Evolutionary conservation across 2,797 vertebrate species (phyloP).

Genomic region (Phrynocephalus guinanensis): DNA sequence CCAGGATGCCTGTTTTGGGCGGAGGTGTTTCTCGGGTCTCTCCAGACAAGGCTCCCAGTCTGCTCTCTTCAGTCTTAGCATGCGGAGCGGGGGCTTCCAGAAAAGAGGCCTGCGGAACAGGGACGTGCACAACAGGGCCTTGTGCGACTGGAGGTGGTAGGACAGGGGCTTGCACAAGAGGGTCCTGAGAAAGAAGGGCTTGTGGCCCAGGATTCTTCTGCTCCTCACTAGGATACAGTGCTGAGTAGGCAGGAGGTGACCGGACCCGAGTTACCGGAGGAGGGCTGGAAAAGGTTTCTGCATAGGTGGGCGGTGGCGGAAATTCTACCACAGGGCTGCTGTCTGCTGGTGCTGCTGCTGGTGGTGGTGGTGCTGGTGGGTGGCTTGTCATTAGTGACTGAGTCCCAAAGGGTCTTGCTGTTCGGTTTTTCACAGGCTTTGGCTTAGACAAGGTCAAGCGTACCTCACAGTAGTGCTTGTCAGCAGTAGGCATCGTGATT

Average conservation of each 20-base stretch:
- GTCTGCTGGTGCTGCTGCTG: conserved; percentile 51
- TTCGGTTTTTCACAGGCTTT: conserved; percentile 86
- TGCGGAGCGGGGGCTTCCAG: conserved; percentile 71
- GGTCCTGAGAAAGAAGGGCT: conserved; percentile 11
- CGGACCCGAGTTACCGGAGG: conserved; percentile 77
- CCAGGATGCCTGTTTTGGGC: conserved; percentile 90
- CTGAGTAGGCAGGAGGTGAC: conserved; percentile 79
- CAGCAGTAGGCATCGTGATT: background rate
- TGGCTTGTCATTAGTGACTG: conserved; percentile 33
- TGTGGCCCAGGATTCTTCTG: conserved; percentile 78
- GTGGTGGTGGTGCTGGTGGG: conserved; percentile 55
- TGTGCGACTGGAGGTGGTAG: conserved; percentile 76
- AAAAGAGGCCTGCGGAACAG: conserved; percentile 68
- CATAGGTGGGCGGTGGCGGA: conserved; percentile 84
- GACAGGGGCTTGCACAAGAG: conserved; percentile 63
- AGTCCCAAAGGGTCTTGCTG: conserved; percentile 91
- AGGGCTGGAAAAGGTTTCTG: conserved; percentile 80
- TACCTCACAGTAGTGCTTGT: conserved; percentile 80
- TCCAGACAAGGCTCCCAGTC: conserved; percentile 56
- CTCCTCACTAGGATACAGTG: conserved; percentile 78
- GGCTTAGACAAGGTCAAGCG: conserved; percentile 82
- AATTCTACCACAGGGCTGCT: conserved; percentile 71
- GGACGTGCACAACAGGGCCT: conserved; percentile 53
- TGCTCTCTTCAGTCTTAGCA: conserved; percentile 64
- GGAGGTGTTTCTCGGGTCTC: conserved; percentile 8